phyloP scores from a whole-genome alignment of 2,888 invertebrate species.

The Mesodorylaimus sp. region DNA sequence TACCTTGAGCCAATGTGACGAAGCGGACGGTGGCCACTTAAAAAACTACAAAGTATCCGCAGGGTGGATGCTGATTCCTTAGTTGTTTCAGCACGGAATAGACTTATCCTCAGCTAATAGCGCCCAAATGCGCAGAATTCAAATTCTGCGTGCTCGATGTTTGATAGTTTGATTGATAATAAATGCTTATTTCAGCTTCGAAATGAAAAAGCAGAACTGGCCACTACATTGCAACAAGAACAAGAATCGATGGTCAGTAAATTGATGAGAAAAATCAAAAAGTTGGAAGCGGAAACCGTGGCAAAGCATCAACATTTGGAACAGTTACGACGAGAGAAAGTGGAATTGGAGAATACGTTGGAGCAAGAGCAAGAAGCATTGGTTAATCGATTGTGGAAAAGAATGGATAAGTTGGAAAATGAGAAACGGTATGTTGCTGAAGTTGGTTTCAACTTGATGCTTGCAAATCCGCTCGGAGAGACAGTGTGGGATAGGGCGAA shows the following conservation, averaged over 20 bases:
- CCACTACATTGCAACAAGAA: constrained; percentile 90
- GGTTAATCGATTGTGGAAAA: constrained; percentile 92
- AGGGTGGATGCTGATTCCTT: too few species aligned
- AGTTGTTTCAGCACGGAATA: too few species aligned
- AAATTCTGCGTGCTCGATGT: not conserved
- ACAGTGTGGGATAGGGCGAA: too few species aligned
- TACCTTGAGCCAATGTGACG: too few species aligned
- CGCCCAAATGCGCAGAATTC: too few species aligned
- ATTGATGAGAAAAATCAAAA: constrained; percentile 91
- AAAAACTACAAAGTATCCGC: too few species aligned
- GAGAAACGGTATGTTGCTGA: constrained; percentile 50
- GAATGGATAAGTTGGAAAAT: constrained; percentile 94
- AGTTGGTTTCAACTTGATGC: not conserved
- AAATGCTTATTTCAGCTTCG: constrained; percentile 47
- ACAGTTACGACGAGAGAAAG: constrained; percentile 77
- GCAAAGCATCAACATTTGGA: constrained; percentile 18
- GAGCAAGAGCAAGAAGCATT: constrained; percentile 97
- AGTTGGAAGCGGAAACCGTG: constrained; percentile 54
- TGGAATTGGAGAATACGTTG: constrained; percentile 88
- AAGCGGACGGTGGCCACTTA: too few species aligned
- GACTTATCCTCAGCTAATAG: too few species aligned
- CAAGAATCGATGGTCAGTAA: constrained; percentile 95
- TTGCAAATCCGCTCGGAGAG: too few species aligned
- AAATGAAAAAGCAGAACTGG: constrained; percentile 87
- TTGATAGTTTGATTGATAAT: not conserved